Evolutionary conservation across 64 coral and sea anemone genomes (phyloP).

Genomic region (Hydrozoanthus tunicans): DNA sequence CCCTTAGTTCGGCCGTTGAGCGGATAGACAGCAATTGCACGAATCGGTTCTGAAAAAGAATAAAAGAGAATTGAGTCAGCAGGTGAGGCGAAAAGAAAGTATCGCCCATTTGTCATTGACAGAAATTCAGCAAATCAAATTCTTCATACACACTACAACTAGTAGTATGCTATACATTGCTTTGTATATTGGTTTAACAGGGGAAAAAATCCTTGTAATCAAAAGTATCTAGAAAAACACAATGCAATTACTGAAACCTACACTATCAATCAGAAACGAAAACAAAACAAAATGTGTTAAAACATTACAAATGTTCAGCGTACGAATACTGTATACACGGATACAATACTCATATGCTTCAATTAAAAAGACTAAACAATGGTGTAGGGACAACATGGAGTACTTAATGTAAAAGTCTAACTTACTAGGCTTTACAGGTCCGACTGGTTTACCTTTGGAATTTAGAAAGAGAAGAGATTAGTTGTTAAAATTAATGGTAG

Average conservation of each 20-base stretch:
- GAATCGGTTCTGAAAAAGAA: conserved; percentile 16
- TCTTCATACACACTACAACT: too few relatives aligned
- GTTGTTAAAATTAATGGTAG: not conserved
- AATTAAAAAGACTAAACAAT: not conserved
- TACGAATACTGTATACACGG: too few relatives aligned
- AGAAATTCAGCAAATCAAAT: too few relatives aligned
- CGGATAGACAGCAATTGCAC: conserved; percentile 65
- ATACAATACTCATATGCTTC: too few relatives aligned
- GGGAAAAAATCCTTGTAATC: too few relatives aligned
- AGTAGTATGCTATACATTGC: too few relatives aligned
- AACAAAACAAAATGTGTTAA: too few relatives aligned
- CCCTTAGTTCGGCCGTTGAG: conserved; percentile 47
- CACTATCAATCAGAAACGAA: too few relatives aligned
- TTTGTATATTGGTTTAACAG: too few relatives aligned
- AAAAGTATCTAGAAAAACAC: too few relatives aligned
- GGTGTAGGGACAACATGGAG: not conserved
- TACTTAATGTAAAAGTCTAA: not conserved
- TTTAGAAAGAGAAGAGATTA: not conserved
- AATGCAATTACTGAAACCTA: too few relatives aligned
- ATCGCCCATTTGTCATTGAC: not conserved
- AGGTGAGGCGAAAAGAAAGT: not conserved
- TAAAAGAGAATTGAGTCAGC: not conserved
- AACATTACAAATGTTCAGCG: too few relatives aligned
- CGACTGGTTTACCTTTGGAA: not conserved
- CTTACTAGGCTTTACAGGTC: conserved; percentile 18